Percentiles rank a stretch among this genome's conserved stretches.
Conservation (phyloP, 2,797 vertebrate genomes). For the Centroberyx gerrardi region DNA sequence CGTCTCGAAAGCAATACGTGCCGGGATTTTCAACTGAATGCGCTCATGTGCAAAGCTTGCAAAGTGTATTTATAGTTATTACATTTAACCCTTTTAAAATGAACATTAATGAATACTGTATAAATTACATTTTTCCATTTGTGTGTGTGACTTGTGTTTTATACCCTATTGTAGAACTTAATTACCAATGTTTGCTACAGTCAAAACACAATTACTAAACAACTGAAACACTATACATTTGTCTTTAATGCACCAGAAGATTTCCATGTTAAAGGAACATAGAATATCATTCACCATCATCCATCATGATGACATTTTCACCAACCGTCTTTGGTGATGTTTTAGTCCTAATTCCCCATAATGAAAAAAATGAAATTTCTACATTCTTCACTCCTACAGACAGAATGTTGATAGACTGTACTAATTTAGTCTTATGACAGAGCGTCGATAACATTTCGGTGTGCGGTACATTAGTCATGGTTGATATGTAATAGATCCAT, state of each 20-base stretch:
- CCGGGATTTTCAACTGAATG: no score
- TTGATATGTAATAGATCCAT: constrained; percentile 48
- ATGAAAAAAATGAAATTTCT: constrained; percentile 57
- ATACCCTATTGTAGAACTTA: no score
- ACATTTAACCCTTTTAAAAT: no score
- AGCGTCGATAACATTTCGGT: constrained; percentile 45
- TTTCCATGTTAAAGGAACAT: neutral
- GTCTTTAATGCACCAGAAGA: neutral
- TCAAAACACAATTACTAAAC: constrained; percentile 17
- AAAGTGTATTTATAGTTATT: no score
- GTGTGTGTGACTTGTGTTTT: neutral
- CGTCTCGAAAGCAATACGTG: no score
- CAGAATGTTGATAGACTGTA: constrained; percentile 33
- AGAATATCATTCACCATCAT: neutral
- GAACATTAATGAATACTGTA: no score
- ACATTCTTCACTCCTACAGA: constrained; percentile 11
- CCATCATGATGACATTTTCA: constrained; percentile 34
- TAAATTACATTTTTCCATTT: no score
- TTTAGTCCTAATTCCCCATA: constrained; percentile 26
- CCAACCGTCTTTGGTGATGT: constrained; percentile 26
- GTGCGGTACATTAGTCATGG: constrained; percentile 54
- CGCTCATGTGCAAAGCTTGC: no score
- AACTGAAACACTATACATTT: constrained; percentile 6
- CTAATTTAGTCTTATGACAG: constrained; percentile 41
- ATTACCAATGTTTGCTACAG: neutral